Conservation (phyloP, 2,888 invertebrate species). For the Sphecodes monilicornis region DNA sequence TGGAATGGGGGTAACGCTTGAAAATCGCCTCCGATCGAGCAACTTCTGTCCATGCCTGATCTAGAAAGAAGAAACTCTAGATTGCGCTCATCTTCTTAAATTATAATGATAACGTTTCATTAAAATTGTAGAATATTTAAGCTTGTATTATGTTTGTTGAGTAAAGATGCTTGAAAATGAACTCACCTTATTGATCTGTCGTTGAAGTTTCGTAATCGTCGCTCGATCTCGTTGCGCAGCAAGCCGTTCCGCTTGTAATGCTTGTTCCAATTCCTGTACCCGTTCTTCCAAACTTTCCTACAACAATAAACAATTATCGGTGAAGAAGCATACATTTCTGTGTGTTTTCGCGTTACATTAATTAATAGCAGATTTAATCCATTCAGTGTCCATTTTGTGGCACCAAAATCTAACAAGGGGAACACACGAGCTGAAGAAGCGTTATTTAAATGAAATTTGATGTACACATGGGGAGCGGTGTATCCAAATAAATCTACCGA, state of each 20-base stretch:
- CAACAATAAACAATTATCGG: conserved; percentile 17
- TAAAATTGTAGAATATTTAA: not conserved
- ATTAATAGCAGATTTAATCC: not conserved
- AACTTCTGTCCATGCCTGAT: no score
- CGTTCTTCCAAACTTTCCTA: conserved; percentile 80
- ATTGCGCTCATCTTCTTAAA: no score
- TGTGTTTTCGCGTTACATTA: not conserved
- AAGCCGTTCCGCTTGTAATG: conserved; percentile 77
- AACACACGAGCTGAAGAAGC: conserved; percentile 1
- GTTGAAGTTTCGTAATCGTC: conserved; percentile 80
- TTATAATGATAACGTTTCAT: no score
- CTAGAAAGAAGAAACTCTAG: no score
- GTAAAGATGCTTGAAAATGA: no score
- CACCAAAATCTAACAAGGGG: not conserved
- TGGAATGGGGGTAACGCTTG: no score
- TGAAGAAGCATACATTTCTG: not conserved
- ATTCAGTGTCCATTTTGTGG: not conserved
- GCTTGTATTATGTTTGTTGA: not conserved
- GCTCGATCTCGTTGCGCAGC: conserved; percentile 81
- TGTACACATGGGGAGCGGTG: not conserved
- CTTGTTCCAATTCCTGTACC: conserved; percentile 79
- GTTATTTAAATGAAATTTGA: not conserved
- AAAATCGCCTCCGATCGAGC: no score
- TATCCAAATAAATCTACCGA: not conserved
- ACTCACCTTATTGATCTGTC: conserved; percentile 81